Base-by-base conservation (phyloP, 2,888 invertebrate species). In the Maniola hyperantus region DNA sequence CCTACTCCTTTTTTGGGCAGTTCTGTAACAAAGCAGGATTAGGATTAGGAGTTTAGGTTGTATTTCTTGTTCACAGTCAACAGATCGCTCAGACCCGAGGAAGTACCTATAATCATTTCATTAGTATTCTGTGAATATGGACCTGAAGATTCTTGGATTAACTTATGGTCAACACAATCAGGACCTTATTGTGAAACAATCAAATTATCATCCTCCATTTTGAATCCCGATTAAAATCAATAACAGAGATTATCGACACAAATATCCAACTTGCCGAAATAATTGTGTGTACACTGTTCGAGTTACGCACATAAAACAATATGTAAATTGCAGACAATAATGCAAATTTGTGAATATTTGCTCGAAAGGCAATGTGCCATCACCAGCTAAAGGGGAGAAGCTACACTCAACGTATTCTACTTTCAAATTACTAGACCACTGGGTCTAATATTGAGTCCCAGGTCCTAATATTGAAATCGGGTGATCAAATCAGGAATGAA, bases 321-420 rank as follows among this genome's bases (percentile, higher is more conserved):
- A 59, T 59, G 59, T 59, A 48, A 59, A 59, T 57, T 59, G 59
- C 33, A 59, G 34, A 33, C 59, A 46, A 59, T 48, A 59, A 59
- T 48, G 59, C 59, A 59, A 59, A 59, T 59, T 59, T 48, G 59
- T 59, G 33, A 59, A 59, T 59, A 59, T 59, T 59, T 44, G 13
- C 36, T 6, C 39, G 8, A 5, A 57, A 42, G 42, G 6, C 11
- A 6, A 57, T 34, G 5, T 36, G 10, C 15, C 34, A 54, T 11
- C 10, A 6, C 15, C 54, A 7, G n/a, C 5, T 13, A 11, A 39
- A 6, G 13, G 15, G 5, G 20, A 57, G 57, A 42, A 18, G 20
- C 11, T 39, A n/a, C 33, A 5, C 13, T 7, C 34, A n/a, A 13
- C 13, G 10, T 39, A 18, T 1, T 11, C 11, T 8, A 20, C 18